phyloP scores from a whole-genome alignment of 2,888 invertebrate species.

The Cheilosia pagana region DNA sequence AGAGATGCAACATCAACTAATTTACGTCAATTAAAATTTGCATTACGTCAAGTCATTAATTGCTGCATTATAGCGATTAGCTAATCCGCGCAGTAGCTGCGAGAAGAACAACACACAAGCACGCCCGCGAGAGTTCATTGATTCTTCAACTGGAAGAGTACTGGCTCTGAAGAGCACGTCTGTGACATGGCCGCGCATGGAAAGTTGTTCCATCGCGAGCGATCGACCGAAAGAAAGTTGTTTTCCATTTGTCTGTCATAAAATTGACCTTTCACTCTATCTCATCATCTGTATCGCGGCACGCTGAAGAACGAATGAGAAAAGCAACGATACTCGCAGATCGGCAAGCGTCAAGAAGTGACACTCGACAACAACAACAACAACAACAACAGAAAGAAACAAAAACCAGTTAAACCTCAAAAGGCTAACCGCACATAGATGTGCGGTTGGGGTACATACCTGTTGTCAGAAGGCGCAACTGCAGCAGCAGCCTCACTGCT shows the following conservation, averaged over 20 bases:
- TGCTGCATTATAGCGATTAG: conserved; percentile 47
- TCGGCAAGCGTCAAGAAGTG: conserved; percentile 34
- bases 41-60: conserved; percentile 52
- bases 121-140: conserved; percentile 59
- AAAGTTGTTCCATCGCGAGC: conserved; percentile 61
- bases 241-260: conserved; percentile 67
- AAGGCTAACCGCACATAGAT: conserved; percentile 45
- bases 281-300: conserved; percentile 40
- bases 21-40: conserved; percentile 63
- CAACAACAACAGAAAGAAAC: conserved; percentile 1
- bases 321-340: conserved; percentile 40
- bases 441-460: conserved; percentile 77
- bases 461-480: conserved; percentile 77
- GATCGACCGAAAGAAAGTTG: conserved; percentile 67
- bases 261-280: conserved; percentile 66
- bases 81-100: conserved; percentile 30
- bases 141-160: conserved; percentile 43
- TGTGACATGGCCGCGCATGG: conserved; percentile 51
- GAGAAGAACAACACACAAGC: conserved; percentile 5
- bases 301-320: conserved; percentile 8
- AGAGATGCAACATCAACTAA: conserved; percentile 28
- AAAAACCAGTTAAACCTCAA: conserved; percentile 64
- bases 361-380: conserved; percentile 27
- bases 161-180: conserved; percentile 30
- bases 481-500: conserved; percentile 66